Evolutionary conservation across 2,113 vertebrate species (phyloP).

Genomic region (Capreolus pygargus): DNA sequence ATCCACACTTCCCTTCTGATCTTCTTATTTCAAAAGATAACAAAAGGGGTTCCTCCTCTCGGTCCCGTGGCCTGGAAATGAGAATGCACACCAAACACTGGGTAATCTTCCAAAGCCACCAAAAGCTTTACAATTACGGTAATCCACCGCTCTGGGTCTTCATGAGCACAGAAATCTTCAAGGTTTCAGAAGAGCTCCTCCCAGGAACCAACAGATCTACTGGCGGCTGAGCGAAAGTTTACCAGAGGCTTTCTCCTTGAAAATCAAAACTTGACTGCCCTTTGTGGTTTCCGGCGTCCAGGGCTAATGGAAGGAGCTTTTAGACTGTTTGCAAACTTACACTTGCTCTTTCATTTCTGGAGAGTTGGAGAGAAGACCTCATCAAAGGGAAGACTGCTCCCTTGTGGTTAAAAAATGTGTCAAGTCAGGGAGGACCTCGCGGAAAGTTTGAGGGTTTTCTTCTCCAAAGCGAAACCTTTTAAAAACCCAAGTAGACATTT

Average conservation of each 20-base stretch:
- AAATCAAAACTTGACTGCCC: constrained; percentile 74
- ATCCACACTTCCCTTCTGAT: constrained; percentile 76
- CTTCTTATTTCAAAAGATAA: constrained; percentile 82
- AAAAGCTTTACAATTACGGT: constrained; percentile 73
- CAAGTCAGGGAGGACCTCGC: constrained; percentile 57
- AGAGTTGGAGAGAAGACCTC: constrained; percentile 64
- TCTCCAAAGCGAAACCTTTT: neutral
- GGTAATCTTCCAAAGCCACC: constrained; percentile 77
- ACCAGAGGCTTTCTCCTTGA: constrained; percentile 75
- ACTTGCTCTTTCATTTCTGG: constrained; percentile 67
- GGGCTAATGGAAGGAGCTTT: constrained; percentile 74
- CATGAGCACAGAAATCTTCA: constrained; percentile 69
- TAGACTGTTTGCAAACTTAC: constrained; percentile 77
- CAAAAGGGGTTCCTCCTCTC: constrained; percentile 72
- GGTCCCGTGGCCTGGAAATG: constrained; percentile 73
- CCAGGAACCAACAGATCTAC: constrained; percentile 73
- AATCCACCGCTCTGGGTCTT: constrained; percentile 74
- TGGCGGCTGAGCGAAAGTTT: constrained; percentile 71
- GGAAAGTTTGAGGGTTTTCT: constrained; percentile 30
- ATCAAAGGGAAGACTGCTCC: constrained; percentile 81
- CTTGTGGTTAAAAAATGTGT: constrained; percentile 81
- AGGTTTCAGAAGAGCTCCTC: constrained; percentile 75
- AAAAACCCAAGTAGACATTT: neutral
- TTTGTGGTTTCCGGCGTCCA: constrained; percentile 79
- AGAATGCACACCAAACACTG: constrained; percentile 76